These are phyloP conservation scores for Andrena cerasifolii DNA, from an alignment of 1,140 invertebrate species.

Conservation along the genomic window DNA sequence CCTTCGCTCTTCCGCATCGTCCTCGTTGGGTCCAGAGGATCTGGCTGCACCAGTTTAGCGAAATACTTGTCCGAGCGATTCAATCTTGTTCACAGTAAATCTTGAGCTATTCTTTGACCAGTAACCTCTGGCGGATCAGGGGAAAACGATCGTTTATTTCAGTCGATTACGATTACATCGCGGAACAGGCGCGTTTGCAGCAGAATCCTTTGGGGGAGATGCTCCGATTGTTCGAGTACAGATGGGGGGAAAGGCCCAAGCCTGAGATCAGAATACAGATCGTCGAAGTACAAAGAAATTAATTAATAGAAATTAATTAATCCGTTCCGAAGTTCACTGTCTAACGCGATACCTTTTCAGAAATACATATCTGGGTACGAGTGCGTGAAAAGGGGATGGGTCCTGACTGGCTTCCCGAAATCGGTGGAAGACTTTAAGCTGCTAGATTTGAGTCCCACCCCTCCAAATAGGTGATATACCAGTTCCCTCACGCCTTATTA, in stretches of 20 bases:
- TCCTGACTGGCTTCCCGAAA: slow-evolving; percentile 84
- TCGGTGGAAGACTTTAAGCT: slow-evolving; percentile 83
- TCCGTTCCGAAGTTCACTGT: background rate
- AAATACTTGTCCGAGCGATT: slow-evolving; percentile 69
- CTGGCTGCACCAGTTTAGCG: slow-evolving; percentile 65
- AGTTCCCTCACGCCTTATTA: background rate
- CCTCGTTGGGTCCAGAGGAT: slow-evolving; percentile 72
- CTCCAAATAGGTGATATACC: slow-evolving; percentile 84
- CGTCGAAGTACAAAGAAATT: slow-evolving; percentile 62
- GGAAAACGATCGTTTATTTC: slow-evolving; percentile 25
- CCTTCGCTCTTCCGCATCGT: slow-evolving; percentile 72
- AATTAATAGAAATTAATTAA: no score
- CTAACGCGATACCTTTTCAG: slow-evolving; percentile 53
- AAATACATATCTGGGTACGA: slow-evolving; percentile 76
- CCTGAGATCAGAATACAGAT: slow-evolving; percentile 80
- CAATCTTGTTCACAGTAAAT: slow-evolving; percentile 73
- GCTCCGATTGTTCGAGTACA: slow-evolving; percentile 76
- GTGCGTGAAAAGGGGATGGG: slow-evolving; percentile 84
- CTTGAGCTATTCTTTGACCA: background rate
- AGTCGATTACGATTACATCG: slow-evolving; percentile 84
- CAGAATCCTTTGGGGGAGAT: slow-evolving; percentile 80
- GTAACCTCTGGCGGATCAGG: background rate
- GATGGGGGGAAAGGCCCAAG: slow-evolving; percentile 77
- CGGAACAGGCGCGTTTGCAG: slow-evolving; percentile 79
- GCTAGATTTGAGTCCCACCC: slow-evolving; percentile 84